Conservation (phyloP, 2,797 vertebrate species). For the Craterocephalus amniculus region DNA sequence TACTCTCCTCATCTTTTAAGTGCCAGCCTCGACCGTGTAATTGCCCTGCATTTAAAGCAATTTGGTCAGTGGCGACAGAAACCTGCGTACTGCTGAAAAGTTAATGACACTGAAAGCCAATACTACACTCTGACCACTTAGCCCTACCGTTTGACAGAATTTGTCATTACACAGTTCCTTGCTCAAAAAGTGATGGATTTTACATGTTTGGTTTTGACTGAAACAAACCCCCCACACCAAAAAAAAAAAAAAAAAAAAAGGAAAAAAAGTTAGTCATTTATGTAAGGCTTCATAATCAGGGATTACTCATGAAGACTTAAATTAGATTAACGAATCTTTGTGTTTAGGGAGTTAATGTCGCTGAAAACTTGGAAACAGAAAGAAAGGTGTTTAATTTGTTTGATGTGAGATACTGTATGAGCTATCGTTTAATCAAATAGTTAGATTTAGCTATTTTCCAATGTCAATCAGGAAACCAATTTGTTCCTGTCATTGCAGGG, state of each 20-base stretch:
- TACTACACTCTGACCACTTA: constrained; percentile 72
- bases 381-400: constrained; percentile 56
- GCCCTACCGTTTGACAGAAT: constrained; percentile 61
- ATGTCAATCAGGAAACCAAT: constrained; percentile 61
- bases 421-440: constrained; percentile 50
- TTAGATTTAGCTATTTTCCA: constrained; percentile 59
- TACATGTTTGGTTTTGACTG: constrained; percentile 28
- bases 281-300: background rate
- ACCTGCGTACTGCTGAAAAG: constrained; percentile 82
- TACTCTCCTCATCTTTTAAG: constrained; percentile 78
- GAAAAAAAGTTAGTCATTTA: constrained; percentile 13
- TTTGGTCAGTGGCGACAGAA: constrained; percentile 84
- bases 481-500: constrained; percentile 56
- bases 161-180: constrained; percentile 55
- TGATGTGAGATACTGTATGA: constrained; percentile 54
- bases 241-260: constrained; percentile 13
- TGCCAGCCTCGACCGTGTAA: constrained; percentile 75
- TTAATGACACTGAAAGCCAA: constrained; percentile 84
- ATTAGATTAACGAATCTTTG: constrained; percentile 13
- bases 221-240: constrained; percentile 1
- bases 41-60: constrained; percentile 83
- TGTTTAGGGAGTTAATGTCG: background rate
- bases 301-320: constrained; percentile 22
- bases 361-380: constrained; percentile 34
- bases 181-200: constrained; percentile 47